Percentiles rank a stretch among this genome's conserved stretches.
Conservation (phyloP, 2,888 invertebrate genomes). For the Cetonia aurata region DNA sequence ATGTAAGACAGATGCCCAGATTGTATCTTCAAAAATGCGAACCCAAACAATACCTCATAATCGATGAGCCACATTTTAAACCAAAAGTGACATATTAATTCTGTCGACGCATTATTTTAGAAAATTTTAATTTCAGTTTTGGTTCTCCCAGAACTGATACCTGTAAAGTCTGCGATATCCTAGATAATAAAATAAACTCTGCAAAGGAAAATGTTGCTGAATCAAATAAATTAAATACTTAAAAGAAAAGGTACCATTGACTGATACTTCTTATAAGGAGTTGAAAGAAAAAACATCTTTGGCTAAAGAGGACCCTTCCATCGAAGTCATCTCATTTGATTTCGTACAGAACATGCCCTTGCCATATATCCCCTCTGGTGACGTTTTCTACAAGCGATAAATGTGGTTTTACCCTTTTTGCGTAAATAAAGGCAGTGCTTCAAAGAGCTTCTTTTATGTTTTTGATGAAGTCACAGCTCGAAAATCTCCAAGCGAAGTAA, state of each 20-base stretch:
- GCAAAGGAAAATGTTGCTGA: slow-evolving; percentile 25
- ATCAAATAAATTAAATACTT: slow-evolving; percentile 10
- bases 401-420: neutral
- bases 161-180: slow-evolving; percentile 29
- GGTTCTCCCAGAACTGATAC: slow-evolving; percentile 29
- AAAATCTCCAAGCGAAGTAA: too few species aligned
- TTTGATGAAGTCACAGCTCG: slow-evolving; percentile 5
- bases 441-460: slow-evolving; percentile 25
- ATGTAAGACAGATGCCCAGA: too few species aligned
- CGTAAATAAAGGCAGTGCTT: neutral
- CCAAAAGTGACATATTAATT: slow-evolving; percentile 11
- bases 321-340: slow-evolving; percentile 20
- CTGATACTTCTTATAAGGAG: slow-evolving; percentile 29
- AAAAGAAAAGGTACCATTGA: slow-evolving; percentile 26
- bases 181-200: slow-evolving; percentile 26
- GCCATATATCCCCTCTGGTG: slow-evolving; percentile 10
- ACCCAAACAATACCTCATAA: neutral
- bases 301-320: too few species aligned
- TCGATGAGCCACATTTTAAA: too few species aligned
- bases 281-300: too few species aligned
- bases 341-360: slow-evolving; percentile 37
- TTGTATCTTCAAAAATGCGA: too few species aligned
- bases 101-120: slow-evolving; percentile 1
- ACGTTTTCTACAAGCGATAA: too few species aligned
- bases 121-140: slow-evolving; percentile 38